phyloP scores from a whole-genome alignment of 2,113 vertebrate species.

The Bungarus multicinctus region DNA sequence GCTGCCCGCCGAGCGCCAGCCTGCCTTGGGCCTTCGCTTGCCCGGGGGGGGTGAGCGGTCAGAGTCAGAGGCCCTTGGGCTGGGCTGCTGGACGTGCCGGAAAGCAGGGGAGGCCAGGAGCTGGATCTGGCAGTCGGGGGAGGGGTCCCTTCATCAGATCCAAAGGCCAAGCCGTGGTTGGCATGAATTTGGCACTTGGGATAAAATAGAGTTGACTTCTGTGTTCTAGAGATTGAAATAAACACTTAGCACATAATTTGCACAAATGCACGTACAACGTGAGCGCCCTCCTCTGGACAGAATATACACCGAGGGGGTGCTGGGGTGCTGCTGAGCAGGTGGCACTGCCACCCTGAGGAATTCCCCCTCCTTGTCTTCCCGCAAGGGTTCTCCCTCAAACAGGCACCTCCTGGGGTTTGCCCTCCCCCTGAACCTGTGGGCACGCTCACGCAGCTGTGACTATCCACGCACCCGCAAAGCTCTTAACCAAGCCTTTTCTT shows the following conservation, averaged over 20 bases:
- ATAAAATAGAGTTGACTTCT: neutral
- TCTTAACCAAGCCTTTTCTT: neutral
- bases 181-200: neutral
- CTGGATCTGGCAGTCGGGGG: neutral
- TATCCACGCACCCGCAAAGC: neutral
- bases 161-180: neutral
- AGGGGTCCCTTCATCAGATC: neutral
- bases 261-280: neutral
- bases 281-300: neutral
- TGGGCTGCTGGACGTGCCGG: neutral
- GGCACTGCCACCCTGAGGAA: too few species aligned
- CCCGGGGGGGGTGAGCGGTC: neutral
- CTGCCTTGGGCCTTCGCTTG: neutral
- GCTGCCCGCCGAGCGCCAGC: too few species aligned
- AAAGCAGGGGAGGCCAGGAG: neutral
- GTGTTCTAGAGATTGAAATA: neutral
- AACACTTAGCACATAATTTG: neutral
- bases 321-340: too few species aligned
- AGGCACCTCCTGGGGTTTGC: too few species aligned
- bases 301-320: accelerated
- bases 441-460: neutral
- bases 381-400: neutral
- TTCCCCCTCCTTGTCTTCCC: neutral
- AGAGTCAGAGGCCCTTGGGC: neutral
- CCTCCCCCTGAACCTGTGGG: neutral